Evolutionary conservation across 2,888 invertebrate species (phyloP), one percentile per base, ranked within the genome.

Genomic region (Ectemnius continuus): DNA sequence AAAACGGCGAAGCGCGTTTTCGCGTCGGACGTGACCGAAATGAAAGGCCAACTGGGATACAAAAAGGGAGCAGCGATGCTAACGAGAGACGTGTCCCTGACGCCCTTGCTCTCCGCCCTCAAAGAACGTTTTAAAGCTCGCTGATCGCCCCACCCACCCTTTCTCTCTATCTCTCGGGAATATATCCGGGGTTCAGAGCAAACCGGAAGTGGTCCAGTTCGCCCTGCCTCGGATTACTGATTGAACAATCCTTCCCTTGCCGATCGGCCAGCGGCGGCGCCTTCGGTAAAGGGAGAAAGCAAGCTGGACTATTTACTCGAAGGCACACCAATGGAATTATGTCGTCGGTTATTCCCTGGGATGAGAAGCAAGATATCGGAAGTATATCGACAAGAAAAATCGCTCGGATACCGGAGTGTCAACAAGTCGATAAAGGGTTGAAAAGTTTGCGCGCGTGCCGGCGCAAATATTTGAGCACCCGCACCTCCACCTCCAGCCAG

Each of bases 371-470:
- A 75, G 78, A 85, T 77, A 82, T 74, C 76, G 76, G 75, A 82
- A 84, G 84, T 82, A 82, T 86, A 84, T 85, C 76, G 81, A 73
- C 80, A 67, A 78, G 79, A 80, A 79, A 80, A 76, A 86, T 83
- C 80, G 79, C 78, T 36, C 76, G 83, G 79, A 80, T 80, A 77
- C 75, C 73, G 80, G 62, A 78, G 76, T 78, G 80, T 75, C 81
- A 83, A 83, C 80, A 79, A 83, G 82, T 86, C 85, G 85, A 87
- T 85, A 83, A 84, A 81, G 84, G 78, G 81, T 76, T 76, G 75
- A 75, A 76, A 80, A 78, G 78, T 36, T 78, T 36, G 61, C 57
- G 74, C 75, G 70, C 73, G 73, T 71, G 76, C 67, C 63, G 67
- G 63, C 18, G 80, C 70, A 82, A 84, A 83, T 84, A 84, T 84